Evolutionary conservation across 2,888 invertebrate genomes (phyloP).

Genomic region (Anagyrus pseudococci): DNA sequence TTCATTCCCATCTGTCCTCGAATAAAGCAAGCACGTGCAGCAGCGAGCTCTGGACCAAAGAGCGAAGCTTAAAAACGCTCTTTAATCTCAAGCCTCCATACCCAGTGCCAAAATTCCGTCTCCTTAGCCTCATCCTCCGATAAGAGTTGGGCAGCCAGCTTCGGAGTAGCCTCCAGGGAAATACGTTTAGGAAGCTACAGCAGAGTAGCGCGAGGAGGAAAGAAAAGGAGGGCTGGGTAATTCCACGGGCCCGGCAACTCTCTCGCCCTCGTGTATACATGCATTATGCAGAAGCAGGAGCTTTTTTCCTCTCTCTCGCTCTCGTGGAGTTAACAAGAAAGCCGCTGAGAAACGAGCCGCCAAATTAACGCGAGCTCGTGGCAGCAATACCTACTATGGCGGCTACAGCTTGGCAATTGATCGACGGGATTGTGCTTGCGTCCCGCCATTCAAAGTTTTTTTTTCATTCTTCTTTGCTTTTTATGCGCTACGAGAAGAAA

Average conservation of each 20-base stretch:
- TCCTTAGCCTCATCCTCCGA: slow-evolving; percentile 14
- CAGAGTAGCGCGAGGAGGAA: slow-evolving; percentile 7
- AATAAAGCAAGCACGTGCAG: slow-evolving; percentile 22
- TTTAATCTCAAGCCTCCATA: slow-evolving; percentile 41
- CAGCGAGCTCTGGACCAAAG: too few species aligned
- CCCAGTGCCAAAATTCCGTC: slow-evolving; percentile 12
- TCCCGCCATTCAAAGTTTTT: too few species aligned
- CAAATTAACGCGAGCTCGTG: slow-evolving; percentile 30
- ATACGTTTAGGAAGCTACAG: slow-evolving; percentile 35
- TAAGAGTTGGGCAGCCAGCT: too few species aligned
- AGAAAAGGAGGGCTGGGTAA: not conserved
- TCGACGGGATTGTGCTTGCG: too few species aligned
- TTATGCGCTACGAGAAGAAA: too few species aligned
- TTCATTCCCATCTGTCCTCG: too few species aligned
- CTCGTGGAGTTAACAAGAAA: too few species aligned
- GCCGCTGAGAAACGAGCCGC: slow-evolving; percentile 28
- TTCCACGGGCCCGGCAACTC: slow-evolving; percentile 10
- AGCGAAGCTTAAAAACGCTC: slow-evolving; percentile 38
- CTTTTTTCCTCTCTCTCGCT: not conserved
- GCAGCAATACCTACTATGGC: too few species aligned
- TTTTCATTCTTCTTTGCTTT: too few species aligned
- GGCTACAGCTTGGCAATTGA: too few species aligned
- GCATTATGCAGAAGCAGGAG: slow-evolving; percentile 18
- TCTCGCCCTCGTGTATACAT: slow-evolving; percentile 36
- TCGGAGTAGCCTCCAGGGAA: slow-evolving; percentile 40